phyloP scores from a whole-genome alignment of 2,888 invertebrate species.

The Escarpia spicata region DNA sequence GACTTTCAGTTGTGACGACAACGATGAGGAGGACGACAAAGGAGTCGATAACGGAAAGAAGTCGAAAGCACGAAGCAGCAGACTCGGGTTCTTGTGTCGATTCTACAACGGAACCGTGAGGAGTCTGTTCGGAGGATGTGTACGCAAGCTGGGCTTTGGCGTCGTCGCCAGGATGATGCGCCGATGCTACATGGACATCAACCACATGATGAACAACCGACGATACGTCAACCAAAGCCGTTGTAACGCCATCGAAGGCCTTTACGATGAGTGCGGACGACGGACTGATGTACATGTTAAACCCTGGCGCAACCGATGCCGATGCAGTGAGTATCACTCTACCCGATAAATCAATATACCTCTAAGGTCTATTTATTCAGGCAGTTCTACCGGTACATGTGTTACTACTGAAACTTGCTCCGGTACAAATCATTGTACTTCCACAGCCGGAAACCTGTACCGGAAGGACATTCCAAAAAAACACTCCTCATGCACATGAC shows the following conservation, averaged over 20 bases:
- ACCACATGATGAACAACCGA: neutral
- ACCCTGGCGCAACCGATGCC: neutral
- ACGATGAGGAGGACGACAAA: neutral
- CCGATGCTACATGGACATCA: neutral
- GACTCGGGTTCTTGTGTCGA: neutral
- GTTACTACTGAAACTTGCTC: no score
- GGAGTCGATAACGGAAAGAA: neutral
- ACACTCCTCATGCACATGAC: neutral
- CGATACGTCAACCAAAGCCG: neutral
- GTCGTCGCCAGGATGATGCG: neutral
- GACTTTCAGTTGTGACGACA: constrained; percentile 16
- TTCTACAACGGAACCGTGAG: neutral
- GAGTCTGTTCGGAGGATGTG: neutral
- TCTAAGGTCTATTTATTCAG: no score
- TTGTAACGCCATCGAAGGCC: neutral
- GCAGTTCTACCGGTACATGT: no score
- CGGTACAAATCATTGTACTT: no score
- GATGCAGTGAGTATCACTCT: neutral
- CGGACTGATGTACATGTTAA: neutral
- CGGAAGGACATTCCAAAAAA: no score
- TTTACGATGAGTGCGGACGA: neutral
- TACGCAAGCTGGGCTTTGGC: neutral
- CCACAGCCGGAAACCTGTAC: no score
- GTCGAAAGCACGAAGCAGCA: neutral
- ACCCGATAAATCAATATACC: neutral